Evolutionary conservation across 2,888 invertebrate species (phyloP), one percentile per base, ranked within the genome.

Genomic region (Hymenopus coronatus): DNA sequence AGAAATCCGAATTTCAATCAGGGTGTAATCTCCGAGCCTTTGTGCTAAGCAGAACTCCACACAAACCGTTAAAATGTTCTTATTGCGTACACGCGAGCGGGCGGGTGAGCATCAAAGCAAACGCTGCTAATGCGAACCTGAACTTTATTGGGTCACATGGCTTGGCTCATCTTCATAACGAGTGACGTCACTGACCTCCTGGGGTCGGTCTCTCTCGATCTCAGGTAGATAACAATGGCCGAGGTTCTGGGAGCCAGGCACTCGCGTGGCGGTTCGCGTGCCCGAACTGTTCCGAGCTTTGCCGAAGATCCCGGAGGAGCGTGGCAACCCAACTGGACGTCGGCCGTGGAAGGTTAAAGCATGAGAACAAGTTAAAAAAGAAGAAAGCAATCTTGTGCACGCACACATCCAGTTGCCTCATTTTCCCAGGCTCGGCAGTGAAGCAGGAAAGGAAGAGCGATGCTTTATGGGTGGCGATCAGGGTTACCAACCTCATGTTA

Each of bases 201-300:
- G 33, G 87, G 81, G 28, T 33, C 20, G 25, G 30, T 27, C 86
- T 7, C 30, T 12, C 25, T 2, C 40, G 25, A 25, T 9, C 84
- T 30, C 30, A 82, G 30, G 83, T 82, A 30, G 46, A 83, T 85
- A 89, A 89, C 89, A 89, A 89, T 86, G 83, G 89, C 12, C 88
- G 82, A 83, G 88, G 28, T 84, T 27, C 28, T 15, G 6, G 28
- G 84, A 27, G 88, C 82, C 82, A 25, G 27, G 28, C 15, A 88
- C 88, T 90, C 90, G 90, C 90, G 90, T 90, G 90, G 90, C 90
- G 46, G 90, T 89, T 90, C 90, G 90, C 90, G 90, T 90, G 90
- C 90, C 90, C 90, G 90, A 89, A 86, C 12, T 28, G 8, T 82
- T 28, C 90, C 90, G 90, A 90, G 54, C 85, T 12, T 83, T 28